Conservation (phyloP, 2,888 invertebrate genomes). For the Cephus pulcher region DNA sequence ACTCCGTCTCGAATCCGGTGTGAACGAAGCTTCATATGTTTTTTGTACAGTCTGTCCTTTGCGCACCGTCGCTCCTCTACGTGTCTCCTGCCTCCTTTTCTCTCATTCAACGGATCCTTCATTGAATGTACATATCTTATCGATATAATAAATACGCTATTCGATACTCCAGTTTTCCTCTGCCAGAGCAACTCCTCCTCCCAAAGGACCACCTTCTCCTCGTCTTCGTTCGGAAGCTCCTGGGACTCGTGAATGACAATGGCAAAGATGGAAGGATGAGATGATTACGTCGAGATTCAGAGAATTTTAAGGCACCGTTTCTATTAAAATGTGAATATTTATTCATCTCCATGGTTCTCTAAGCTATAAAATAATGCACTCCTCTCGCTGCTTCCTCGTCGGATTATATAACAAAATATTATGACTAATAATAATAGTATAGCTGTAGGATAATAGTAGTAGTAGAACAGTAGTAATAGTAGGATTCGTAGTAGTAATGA, state of each 20-base stretch:
- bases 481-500: not conserved
- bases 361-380: slow-evolving; percentile 47
- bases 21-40: too few species aligned
- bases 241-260: slow-evolving; percentile 4
- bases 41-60: too few species aligned
- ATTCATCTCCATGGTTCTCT: slow-evolving; percentile 40
- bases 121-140: slow-evolving; percentile 35
- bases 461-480: not conserved
- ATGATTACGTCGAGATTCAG: slow-evolving; percentile 2
- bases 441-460: slow-evolving; percentile 4
- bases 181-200: too few species aligned
- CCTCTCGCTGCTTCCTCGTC: slow-evolving; percentile 25
- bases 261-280: not conserved
- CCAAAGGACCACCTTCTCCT: too few species aligned
- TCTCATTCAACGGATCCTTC: too few species aligned
- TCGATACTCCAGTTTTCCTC: not conserved
- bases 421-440: slow-evolving; percentile 21
- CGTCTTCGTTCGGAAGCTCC: too few species aligned
- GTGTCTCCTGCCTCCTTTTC: too few species aligned
- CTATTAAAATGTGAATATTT: slow-evolving; percentile 57
- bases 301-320: slow-evolving; percentile 23
- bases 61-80: too few species aligned
- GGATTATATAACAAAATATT: slow-evolving; percentile 30
- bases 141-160: slow-evolving; percentile 32
- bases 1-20: too few species aligned